A percentile compares a stretch with the other conserved stretches of the same genome.
Conservation (phyloP, 2,797 vertebrate genomes). For the Myotis vivesi region DNA sequence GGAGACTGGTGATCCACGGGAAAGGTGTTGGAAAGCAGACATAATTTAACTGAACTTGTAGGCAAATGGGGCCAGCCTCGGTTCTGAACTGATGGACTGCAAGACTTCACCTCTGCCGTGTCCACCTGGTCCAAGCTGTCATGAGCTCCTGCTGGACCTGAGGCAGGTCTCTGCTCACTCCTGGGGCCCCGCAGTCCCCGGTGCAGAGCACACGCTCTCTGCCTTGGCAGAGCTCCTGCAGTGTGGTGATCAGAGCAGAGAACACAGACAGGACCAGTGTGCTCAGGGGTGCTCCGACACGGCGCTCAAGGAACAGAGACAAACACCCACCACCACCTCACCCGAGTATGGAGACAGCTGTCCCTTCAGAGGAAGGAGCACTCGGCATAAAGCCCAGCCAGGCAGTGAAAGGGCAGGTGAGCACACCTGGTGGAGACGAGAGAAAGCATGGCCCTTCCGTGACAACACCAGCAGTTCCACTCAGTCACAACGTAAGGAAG, state of each 20-base stretch:
- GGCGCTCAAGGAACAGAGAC: too few relatives aligned
- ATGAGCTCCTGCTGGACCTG: neutral
- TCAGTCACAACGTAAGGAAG: neutral
- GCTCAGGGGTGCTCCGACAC: neutral
- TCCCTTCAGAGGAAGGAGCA: neutral
- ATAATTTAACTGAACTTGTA: neutral
- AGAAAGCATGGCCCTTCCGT: neutral
- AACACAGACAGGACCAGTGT: neutral
- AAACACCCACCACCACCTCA: accelerated
- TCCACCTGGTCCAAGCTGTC: neutral
- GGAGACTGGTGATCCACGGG: neutral
- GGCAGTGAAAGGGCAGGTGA: neutral
- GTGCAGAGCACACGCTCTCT: too few relatives aligned
- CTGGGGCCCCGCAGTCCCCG: neutral
- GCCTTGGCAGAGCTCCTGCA: neutral
- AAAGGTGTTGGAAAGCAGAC: neutral
- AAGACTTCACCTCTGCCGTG: neutral
- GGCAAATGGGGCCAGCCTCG: neutral
- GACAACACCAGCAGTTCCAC: neutral
- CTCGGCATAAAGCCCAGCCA: neutral
- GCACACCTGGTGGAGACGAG: neutral
- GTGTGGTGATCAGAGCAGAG: neutral
- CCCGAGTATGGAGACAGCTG: neutral
- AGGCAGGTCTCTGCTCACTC: neutral
- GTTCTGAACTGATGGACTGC: neutral